Conservation (phyloP, 2,113 vertebrate species). For the Ivindomyrus marchei region DNA sequence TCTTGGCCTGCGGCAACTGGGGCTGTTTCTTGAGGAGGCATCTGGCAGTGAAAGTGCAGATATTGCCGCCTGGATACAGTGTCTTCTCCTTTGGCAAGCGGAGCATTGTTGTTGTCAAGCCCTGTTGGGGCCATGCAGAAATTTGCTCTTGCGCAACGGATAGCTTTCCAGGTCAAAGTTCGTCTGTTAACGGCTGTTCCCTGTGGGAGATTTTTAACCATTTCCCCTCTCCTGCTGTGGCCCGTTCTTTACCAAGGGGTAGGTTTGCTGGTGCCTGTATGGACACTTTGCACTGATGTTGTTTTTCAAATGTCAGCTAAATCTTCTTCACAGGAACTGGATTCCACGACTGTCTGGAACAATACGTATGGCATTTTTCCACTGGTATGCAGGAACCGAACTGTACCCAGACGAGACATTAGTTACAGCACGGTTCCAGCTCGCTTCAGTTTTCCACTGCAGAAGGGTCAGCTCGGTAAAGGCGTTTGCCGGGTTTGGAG, state of each 20-base stretch:
- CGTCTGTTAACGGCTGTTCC: background rate
- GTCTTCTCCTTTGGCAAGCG: slow-evolving; percentile 2
- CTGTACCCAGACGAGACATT: background rate
- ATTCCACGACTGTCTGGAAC: background rate
- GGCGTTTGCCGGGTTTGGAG: background rate
- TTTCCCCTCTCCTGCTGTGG: background rate
- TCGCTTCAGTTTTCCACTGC: background rate
- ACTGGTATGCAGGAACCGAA: background rate
- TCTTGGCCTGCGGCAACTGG: background rate
- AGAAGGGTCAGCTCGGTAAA: background rate
- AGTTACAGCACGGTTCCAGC: background rate
- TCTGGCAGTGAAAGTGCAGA: background rate
- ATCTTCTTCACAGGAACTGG: background rate
- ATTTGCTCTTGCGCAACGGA: slow-evolving; percentile 3
- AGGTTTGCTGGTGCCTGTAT: background rate
- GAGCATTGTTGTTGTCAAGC: slow-evolving; percentile 11
- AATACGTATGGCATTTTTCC: background rate
- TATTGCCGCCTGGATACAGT: background rate
- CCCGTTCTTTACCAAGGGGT: background rate
- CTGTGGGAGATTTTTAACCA: slow-evolving; percentile 9
- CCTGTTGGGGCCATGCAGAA: background rate
- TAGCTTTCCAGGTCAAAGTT: slow-evolving; percentile 23
- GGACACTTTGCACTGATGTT: background rate
- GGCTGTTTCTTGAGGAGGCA: background rate
- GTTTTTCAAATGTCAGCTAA: background rate